Evolutionary conservation across 1,140 invertebrate species (phyloP), one percentile per base, ranked within the genome.

Genomic region (Lordiphosa collinella): DNA sequence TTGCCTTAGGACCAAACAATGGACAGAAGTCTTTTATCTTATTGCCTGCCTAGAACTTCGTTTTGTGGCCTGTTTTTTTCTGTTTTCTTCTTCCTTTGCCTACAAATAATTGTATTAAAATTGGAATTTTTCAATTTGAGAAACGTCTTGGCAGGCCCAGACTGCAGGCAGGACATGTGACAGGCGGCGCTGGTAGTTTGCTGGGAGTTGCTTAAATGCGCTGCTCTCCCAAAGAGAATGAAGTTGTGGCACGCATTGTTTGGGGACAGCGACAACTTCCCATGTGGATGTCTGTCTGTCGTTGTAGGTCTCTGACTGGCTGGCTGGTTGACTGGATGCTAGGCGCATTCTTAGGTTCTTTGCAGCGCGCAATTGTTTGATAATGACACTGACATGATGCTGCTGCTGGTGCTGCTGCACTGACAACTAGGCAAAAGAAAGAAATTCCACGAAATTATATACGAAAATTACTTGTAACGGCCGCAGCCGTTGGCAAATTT

Each of bases 361-460:
- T 34, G 48, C 55, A 47, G 37, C 41, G 66, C 49, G 31, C 66
- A 80, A 75, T 80, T 74, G 76, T 82, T 80, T 80, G 76, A 80
- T 80, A 80, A 80, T 80, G 76, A 75, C 76, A 75, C 76, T 82
- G 72, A 80, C 76, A 75, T 82, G 61, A 82, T 75, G 70, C 60
- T 53, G 40, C 22, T 11, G 40, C 40, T 41, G 18, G 2, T 22
- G 18, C 40, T 25, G 41, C 41, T 44, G 66, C 53, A 56, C 53
- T 79, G 74, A 82, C 74, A 78, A 72, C 67, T 58, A 73, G 68
- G 58, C 47, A 60, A 67, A 66, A 74, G 52, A 61, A 56, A 43
- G 65, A 59, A 53, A 43, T n/a, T 43, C 60, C 50, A 56, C 55
- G 48, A 64, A 70, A 65, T 79, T 66, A 65, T 74, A 70, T 66